Conservation (phyloP, 2,888 invertebrate genomes). For the Myopa tessellatipennis region DNA sequence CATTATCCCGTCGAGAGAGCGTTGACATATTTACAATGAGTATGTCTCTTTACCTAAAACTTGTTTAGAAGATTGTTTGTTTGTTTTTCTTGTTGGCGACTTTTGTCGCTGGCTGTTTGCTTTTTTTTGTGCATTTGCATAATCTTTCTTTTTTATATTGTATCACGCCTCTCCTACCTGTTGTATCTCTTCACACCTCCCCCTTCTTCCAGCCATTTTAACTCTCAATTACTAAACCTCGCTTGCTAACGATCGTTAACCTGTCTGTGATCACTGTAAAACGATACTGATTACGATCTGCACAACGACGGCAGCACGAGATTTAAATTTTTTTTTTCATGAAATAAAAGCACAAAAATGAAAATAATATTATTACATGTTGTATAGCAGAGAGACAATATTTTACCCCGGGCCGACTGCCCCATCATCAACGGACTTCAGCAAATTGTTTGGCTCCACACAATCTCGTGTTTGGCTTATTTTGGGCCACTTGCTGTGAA, state of each 20-base stretch:
- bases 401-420: too few relatives aligned
- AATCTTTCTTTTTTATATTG: not conserved
- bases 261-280: constrained; percentile 48
- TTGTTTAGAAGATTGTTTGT: not conserved
- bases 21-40: constrained; percentile 13
- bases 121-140: constrained; percentile 8
- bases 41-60: not conserved
- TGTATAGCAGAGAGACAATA: not conserved
- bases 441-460: constrained; percentile 33
- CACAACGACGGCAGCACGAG: not conserved
- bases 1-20: not conserved
- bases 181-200: not conserved
- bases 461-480: constrained; percentile 2
- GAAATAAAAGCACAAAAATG: constrained; percentile 1
- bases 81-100: not conserved
- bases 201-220: not conserved
- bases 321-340: not conserved
- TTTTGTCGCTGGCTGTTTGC: not conserved
- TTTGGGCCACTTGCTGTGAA: constrained; percentile 22
- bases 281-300: constrained; percentile 5
- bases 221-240: not conserved
- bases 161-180: not conserved
- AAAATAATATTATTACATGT: not conserved
- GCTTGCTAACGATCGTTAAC: constrained; percentile 59
- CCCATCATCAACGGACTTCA: not conserved